Percentiles rank a stretch among this genome's conserved stretches.
Evolutionary conservation across 2,113 vertebrate species (phyloP).

Genomic region (Labeo rohita): DNA sequence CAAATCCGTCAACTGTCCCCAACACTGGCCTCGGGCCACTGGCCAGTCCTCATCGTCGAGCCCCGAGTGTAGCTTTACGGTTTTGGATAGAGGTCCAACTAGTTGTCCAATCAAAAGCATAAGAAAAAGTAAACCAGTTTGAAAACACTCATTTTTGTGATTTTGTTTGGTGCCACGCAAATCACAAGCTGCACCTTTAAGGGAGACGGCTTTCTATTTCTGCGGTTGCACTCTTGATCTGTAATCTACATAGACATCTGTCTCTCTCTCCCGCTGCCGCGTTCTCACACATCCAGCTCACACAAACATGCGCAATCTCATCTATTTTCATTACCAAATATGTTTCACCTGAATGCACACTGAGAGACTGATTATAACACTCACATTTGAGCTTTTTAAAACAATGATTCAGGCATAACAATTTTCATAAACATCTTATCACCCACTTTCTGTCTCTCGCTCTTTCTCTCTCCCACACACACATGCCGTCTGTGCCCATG

Average conservation of each 20-base stretch:
- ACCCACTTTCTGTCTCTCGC: conserved; percentile 20
- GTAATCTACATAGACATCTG: conserved; percentile 44
- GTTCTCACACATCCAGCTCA: conserved; percentile 31
- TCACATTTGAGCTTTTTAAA: conserved; percentile 32
- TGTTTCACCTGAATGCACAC: conserved; percentile 28
- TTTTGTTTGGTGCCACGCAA: not conserved
- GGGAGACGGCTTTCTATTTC: conserved; percentile 68
- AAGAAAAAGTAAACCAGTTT: not conserved
- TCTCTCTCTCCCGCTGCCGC: not conserved
- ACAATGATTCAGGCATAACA: conserved; percentile 27
- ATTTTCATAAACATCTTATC: conserved; percentile 44
- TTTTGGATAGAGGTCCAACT: not conserved
- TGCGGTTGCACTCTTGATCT: conserved; percentile 56
- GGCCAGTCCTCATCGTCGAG: no score
- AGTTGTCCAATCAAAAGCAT: not conserved
- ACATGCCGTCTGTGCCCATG: conserved; percentile 39
- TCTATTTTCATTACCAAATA: conserved; percentile 33
- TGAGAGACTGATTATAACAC: conserved; percentile 42
- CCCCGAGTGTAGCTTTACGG: no score
- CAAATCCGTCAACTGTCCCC: no score
- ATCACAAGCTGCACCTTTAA: conserved; percentile 67
- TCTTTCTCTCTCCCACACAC: not conserved
- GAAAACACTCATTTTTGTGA: not conserved
- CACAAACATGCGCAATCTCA: conserved; percentile 36
- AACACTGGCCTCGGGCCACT: no score